Conservation (phyloP, 2,113 vertebrate genomes). For the Oreocharis arfaki region DNA sequence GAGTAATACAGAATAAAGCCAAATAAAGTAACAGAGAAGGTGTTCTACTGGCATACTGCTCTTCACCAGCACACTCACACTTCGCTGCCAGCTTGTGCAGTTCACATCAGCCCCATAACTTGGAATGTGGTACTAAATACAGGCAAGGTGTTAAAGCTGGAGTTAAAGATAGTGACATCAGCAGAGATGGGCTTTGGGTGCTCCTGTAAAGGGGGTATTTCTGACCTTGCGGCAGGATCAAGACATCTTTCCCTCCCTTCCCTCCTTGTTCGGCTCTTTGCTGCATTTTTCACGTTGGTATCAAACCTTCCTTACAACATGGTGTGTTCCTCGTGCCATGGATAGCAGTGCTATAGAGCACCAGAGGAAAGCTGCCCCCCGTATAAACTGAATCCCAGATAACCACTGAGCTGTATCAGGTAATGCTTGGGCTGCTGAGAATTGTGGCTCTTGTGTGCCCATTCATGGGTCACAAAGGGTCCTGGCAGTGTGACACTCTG, state of each 20-base stretch:
- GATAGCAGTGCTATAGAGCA: not conserved
- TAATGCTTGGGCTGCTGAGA: not conserved
- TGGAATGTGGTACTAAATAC: not conserved
- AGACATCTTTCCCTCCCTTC: not conserved
- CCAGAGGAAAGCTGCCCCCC: not conserved
- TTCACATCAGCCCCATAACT: accelerated
- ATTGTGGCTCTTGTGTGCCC: accelerated
- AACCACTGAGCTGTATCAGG: not conserved
- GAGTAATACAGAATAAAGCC: not conserved
- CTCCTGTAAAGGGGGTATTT: not conserved
- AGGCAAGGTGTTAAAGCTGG: not conserved
- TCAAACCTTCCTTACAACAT: not conserved
- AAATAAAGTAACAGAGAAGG: not conserved
- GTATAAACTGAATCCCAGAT: not conserved
- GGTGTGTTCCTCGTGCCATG: not conserved
- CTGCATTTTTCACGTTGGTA: not conserved
- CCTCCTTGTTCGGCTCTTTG: accelerated
- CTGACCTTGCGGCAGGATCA: not conserved
- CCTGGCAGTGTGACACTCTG: not conserved
- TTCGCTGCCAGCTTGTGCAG: not conserved
- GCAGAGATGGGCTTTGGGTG: accelerated
- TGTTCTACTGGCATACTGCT: not conserved
- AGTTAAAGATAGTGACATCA: not conserved
- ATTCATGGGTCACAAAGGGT: accelerated
- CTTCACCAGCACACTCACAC: not conserved